phyloP scores from a whole-genome alignment of 2,797 vertebrate genomes.

The Helarctos malayanus region DNA sequence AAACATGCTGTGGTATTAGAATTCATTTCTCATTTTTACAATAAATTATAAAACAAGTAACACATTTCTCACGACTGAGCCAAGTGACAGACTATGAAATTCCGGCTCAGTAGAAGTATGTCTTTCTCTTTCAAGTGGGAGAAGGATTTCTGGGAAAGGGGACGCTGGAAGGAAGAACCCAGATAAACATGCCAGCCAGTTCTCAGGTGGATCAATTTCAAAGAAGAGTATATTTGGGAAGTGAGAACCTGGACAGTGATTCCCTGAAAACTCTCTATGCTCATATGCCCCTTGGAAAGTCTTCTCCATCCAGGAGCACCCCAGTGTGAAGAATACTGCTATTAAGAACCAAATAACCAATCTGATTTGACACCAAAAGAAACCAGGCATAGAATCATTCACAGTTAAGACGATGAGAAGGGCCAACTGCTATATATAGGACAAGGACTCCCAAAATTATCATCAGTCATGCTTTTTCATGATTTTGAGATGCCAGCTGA shows the following conservation, averaged over 20 bases:
- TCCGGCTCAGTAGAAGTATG: background rate
- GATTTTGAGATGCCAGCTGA: background rate
- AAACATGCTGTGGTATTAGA: background rate
- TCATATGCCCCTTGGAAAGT: background rate
- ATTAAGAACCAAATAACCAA: slow-evolving; percentile 27
- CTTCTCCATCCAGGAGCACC: background rate
- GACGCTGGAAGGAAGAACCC: background rate
- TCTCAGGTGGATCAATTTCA: background rate
- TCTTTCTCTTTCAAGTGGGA: background rate
- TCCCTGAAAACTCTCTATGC: background rate
- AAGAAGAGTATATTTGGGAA: background rate
- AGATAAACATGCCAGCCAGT: background rate
- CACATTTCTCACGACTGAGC: background rate
- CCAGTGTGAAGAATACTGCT: background rate
- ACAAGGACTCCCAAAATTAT: background rate
- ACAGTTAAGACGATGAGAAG: background rate
- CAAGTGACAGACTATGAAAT: background rate
- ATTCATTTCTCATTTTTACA: slow-evolving; percentile 58
- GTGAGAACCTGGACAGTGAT: background rate
- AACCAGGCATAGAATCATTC: background rate
- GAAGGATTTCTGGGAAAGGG: background rate
- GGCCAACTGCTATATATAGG: background rate
- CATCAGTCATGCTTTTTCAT: background rate
- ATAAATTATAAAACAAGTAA: background rate
- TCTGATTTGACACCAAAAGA: background rate